A percentile compares a stretch with the other conserved stretches of the same genome.
Conservation (phyloP, 1,140 invertebrate genomes). For the Venustaconcha ellipsiformis region DNA sequence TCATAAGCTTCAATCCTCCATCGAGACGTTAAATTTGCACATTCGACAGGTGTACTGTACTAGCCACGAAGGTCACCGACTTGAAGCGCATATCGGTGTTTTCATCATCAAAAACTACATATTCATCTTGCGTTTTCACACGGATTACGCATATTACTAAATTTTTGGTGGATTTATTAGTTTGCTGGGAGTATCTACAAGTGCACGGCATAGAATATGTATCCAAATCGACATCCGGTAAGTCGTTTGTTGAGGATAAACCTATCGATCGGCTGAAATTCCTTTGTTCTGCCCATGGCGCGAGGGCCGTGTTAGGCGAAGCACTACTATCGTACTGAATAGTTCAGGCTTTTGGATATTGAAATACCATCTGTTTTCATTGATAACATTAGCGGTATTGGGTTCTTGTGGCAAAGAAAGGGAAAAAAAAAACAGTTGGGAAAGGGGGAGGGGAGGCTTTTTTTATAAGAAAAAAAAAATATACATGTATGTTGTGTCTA, state of each 20-base stretch:
- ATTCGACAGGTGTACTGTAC: conserved; percentile 1
- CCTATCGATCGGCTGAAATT: too few species aligned
- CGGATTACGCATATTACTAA: conserved; percentile 1
- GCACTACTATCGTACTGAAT: too few species aligned
- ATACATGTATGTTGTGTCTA: conserved; percentile 3
- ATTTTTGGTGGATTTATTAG: conserved; percentile 12
- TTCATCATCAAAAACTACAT: conserved; percentile 3
- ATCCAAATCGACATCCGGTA: conserved; percentile 68
- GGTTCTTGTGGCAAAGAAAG: neutral
- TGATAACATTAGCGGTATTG: too few species aligned
- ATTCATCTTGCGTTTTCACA: neutral
- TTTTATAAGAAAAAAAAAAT: neutral
- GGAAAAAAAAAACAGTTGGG: neutral
- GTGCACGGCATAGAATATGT: conserved; percentile 51
- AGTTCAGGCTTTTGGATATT: too few species aligned
- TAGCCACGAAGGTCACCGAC: conserved; percentile 10
- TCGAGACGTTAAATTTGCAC: neutral
- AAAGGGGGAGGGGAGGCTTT: conserved; percentile 1
- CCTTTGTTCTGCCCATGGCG: too few species aligned
- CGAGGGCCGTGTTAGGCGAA: too few species aligned
- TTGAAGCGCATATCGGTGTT: conserved; percentile 15
- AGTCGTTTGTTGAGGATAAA: conserved; percentile 36
- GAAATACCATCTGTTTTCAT: too few species aligned
- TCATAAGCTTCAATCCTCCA: too few species aligned
- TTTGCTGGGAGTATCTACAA: conserved; percentile 8